These are phyloP conservation scores for Erpornis zantholeuca DNA, from an alignment of 2,113 vertebrate genomes.

Conservation along the genomic window DNA sequence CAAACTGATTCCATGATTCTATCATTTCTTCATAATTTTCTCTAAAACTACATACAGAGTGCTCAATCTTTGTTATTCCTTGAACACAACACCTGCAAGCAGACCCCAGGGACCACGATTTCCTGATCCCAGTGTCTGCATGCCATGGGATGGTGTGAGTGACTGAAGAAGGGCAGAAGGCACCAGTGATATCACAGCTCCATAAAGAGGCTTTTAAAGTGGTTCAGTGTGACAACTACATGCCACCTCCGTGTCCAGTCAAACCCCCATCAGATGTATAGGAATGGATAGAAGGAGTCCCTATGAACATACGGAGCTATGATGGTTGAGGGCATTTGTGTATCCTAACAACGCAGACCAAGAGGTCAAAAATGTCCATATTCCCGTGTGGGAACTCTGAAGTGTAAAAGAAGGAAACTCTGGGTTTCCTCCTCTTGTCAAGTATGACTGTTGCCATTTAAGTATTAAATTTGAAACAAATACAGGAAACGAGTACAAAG, in stretches of 20 bases:
- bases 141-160: not conserved
- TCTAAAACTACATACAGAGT: not conserved
- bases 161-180: not conserved
- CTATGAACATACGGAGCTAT: fast-evolving
- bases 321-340: not conserved
- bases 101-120: fast-evolving
- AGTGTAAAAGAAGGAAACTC: conserved; percentile 13
- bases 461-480: conserved; percentile 25
- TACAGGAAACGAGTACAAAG: conserved; percentile 24
- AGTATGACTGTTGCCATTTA: not conserved
- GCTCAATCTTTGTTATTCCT: not conserved
- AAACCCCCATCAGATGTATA: not conserved
- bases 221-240: not conserved
- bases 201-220: not conserved
- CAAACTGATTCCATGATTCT: not conserved
- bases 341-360: not conserved
- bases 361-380: not conserved
- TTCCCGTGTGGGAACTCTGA: not conserved
- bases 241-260: not conserved
- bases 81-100: not conserved
- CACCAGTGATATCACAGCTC: not conserved
- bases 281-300: not conserved
- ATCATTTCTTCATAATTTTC: not conserved
- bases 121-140: not conserved
- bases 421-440: not conserved